Percentiles rank a stretch among this genome's conserved stretches.
Conservation (phyloP, 2,113 vertebrate species). For the Smithornis capensis region DNA sequence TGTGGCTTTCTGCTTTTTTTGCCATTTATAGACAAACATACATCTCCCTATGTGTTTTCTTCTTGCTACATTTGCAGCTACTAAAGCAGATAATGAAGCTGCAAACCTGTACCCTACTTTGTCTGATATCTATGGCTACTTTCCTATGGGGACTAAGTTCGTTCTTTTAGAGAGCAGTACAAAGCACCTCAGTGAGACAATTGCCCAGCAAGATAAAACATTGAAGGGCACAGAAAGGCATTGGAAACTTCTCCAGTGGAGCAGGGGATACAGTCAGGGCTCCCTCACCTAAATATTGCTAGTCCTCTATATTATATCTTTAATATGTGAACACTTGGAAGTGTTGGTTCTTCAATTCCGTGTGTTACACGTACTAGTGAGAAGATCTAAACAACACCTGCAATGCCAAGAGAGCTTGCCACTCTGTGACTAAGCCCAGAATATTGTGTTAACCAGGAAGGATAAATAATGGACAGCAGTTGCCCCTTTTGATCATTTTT, state of each 20-base stretch:
- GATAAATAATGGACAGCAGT: neutral
- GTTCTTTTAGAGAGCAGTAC: neutral
- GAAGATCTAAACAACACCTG: neutral
- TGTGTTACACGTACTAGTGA: neutral
- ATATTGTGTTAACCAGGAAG: neutral
- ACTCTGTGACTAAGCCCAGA: neutral
- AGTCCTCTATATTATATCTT: neutral
- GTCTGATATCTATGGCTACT: neutral
- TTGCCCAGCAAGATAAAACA: neutral
- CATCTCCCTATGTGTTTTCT: neutral
- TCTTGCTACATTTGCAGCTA: slow-evolving; percentile 6
- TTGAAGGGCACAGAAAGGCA: neutral
- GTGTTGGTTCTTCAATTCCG: neutral
- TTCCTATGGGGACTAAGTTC: neutral
- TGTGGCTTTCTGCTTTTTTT: neutral
- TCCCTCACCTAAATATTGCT: neutral
- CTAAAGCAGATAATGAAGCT: slow-evolving; percentile 27
- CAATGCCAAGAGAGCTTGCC: neutral
- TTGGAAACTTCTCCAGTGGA: neutral
- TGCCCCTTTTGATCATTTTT: neutral
- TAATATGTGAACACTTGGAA: neutral
- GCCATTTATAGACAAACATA: neutral
- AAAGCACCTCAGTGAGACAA: neutral
- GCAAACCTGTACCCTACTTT: neutral
- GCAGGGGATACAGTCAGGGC: neutral